Evolutionary conservation across 2,113 vertebrate genomes (phyloP), one percentile per base, ranked within the genome.

Genomic region (Fulmarus glacialis): DNA sequence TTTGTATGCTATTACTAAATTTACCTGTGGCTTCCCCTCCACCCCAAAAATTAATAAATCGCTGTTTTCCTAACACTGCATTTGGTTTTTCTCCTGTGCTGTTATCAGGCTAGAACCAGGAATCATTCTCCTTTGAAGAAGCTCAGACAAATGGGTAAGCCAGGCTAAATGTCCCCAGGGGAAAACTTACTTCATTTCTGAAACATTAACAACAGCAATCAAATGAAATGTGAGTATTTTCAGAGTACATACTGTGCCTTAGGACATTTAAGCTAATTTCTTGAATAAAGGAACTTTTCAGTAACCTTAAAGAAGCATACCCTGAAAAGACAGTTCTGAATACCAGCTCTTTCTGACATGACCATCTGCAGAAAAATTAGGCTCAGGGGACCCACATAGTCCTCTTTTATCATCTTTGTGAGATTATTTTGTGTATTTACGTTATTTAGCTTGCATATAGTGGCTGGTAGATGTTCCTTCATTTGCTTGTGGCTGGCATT

Each of bases 121-220:
- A 97, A 79, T 95, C 78, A 50, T 95, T 97, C 40, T 91, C 29
- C 93, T 97, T 98, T 95, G 91, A 95, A 97, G 93, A 97, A 95
- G 93, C 96, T 97, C 93, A 97, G 95, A 97, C 89, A 92, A 97
- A 97, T 91, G 95, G 95, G 84, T 93, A 96, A 97, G 95, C 89
- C 95, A 96, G 90, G 88, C 93, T 95, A 91, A 92, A 82, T 92
- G 93, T 92, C 96, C 96, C 59, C 17, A 1, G 91, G 96, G 95
- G 94, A 94, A 96, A 93, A 95, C 93, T 98, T 97, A 97, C 97
- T 97, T 97, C 95, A 97, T 97, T 97, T 98, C 95, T 97, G 96
- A 97, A 98, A 97, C 96, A 97, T 98, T 98, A 98, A 97, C 97
- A 98, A 94, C 97, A 96, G 97, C 97, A 97, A 97, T 98, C 97